Evolutionary conservation across 2,797 vertebrate species (phyloP).

Genomic region (Synaphobranchus kaupii): DNA sequence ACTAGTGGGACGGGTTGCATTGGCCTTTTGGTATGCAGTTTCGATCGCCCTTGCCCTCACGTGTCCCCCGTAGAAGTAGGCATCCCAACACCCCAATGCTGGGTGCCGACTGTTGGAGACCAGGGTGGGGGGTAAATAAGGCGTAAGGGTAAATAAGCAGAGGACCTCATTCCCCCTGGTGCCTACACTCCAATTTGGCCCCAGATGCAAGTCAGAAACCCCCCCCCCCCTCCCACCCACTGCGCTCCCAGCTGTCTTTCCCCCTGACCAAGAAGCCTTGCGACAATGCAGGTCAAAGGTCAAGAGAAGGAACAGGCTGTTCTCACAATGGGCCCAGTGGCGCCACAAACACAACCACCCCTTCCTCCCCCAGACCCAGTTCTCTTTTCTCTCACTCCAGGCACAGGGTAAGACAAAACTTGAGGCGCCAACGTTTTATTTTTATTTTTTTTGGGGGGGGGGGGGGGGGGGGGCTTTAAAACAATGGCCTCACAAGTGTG

Average conservation of each 20-base stretch:
- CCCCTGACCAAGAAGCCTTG: constrained; percentile 68
- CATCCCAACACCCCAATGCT: neutral
- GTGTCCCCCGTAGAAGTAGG: neutral
- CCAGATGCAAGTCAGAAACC: too few relatives aligned
- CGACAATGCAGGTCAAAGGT: constrained; percentile 81
- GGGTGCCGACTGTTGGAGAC: too few relatives aligned
- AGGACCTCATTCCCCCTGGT: too few relatives aligned
- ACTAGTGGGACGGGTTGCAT: neutral
- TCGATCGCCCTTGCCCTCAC: neutral
- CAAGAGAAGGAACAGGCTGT: constrained; percentile 84
- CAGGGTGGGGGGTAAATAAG: too few relatives aligned
- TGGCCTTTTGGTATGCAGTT: neutral
- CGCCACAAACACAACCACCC: constrained; percentile 76
- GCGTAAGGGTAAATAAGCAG: too few relatives aligned
- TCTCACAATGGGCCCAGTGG: constrained; percentile 78
- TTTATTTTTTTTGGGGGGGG: too few relatives aligned
- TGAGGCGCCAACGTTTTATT: neutral
- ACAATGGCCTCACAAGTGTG: neutral
- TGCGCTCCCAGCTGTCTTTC: constrained; percentile 78
- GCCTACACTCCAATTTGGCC: neutral
- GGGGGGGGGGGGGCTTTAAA: neutral
- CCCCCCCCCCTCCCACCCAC: constrained; percentile 52
- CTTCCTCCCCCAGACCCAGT: constrained; percentile 33
- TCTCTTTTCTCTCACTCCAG: neutral
- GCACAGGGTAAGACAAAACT: neutral